Percentiles rank a stretch among this genome's conserved stretches.
Evolutionary conservation across 2,113 vertebrate species (phyloP).

Genomic region (Gnathonemus echidnorhynchus): DNA sequence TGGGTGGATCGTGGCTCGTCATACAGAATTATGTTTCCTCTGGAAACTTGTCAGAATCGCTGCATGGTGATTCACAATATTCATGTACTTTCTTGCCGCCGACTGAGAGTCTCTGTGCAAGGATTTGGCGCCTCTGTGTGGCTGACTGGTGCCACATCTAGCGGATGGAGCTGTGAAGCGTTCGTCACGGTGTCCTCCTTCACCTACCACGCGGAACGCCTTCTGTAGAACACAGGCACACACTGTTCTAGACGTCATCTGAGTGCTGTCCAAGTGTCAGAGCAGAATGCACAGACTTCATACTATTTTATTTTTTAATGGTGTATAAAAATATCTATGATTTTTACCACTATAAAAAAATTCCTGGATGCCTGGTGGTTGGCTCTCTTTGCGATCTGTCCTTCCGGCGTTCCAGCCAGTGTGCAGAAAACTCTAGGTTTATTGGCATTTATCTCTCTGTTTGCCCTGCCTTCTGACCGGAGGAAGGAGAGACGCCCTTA

Average conservation of each 20-base stretch:
- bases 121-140: neutral
- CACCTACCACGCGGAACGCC: neutral
- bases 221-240: neutral
- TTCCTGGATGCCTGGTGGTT: neutral
- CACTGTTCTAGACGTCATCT: neutral
- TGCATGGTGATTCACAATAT: neutral
- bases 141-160: neutral
- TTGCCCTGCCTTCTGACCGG: neutral
- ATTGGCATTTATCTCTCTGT: neutral
- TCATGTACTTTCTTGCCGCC: neutral
- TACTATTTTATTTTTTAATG: constrained; percentile 4
- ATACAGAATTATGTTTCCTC: too few species aligned
- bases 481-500: constrained; percentile 40
- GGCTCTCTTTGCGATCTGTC: neutral
- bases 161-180: neutral
- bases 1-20: neutral
- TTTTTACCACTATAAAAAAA: neutral
- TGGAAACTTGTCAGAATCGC: neutral
- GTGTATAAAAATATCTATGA: neutral
- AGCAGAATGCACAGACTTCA: neutral
- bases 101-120: neutral
- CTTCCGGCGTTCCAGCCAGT: neutral
- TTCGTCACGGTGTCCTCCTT: neutral
- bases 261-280: neutral
- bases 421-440: neutral